Evolutionary conservation across 1,140 invertebrate species (phyloP).

Genomic region (Teleogryllus occipitalis): DNA sequence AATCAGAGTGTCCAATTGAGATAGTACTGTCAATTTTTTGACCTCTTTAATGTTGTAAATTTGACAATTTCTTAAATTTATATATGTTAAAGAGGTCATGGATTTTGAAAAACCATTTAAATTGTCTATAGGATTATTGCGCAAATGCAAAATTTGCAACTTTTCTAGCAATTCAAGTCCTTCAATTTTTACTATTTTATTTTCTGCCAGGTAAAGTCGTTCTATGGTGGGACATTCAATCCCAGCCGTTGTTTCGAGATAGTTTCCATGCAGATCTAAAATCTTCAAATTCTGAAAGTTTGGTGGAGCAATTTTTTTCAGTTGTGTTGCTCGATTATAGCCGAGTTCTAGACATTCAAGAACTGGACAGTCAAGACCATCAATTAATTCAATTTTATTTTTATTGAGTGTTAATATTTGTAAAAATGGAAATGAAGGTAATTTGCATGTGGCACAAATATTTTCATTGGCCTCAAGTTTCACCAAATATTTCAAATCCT

Average conservation of each 20-base stretch:
- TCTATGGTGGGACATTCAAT: neutral
- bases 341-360: neutral
- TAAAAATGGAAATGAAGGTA: neutral
- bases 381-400: neutral
- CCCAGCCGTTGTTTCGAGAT: neutral
- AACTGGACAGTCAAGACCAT: neutral
- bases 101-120: neutral
- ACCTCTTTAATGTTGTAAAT: neutral
- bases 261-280: neutral
- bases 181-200: neutral
- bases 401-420: neutral
- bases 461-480: neutral
- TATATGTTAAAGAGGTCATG: neutral
- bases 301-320: neutral
- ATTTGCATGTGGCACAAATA: neutral
- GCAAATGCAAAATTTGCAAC: neutral
- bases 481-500: neutral
- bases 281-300: neutral
- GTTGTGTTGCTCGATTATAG: neutral
- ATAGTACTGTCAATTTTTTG: neutral
- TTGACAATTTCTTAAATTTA: neutral
- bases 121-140: neutral
- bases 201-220: neutral
- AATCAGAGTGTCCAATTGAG: neutral
- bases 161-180: neutral